Evolutionary conservation across 2,888 invertebrate genomes (phyloP).

Genomic region (Anthrax anthrax): DNA sequence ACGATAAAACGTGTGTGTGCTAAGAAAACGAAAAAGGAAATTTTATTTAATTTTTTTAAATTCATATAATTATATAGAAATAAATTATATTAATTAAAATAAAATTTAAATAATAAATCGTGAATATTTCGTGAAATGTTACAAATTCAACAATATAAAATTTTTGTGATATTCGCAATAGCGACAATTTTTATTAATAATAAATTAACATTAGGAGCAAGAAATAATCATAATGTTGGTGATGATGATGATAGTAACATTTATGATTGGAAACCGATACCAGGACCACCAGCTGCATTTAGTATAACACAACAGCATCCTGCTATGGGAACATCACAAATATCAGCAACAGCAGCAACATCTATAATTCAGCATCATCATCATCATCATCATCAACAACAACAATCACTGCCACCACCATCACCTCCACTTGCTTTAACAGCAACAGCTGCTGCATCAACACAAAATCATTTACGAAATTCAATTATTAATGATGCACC

Average conservation of each 20-base stretch:
- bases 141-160: not conserved
- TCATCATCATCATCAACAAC: not conserved
- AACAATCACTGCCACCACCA: not conserved
- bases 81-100: too few relatives aligned
- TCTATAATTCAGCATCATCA: not conserved
- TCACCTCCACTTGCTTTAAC: not conserved
- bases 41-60: not conserved
- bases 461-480: not conserved
- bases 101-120: too few relatives aligned
- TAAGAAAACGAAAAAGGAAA: conserved; percentile 2
- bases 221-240: not conserved
- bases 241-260: not conserved
- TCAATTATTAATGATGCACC: not conserved
- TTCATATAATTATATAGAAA: too few relatives aligned
- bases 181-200: not conserved
- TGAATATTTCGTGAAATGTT: too few relatives aligned
- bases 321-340: conserved; percentile 17
- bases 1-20: too few relatives aligned
- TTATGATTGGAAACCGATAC: conserved; percentile 23
- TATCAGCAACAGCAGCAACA: not conserved
- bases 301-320: conserved; percentile 30
- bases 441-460: too few relatives aligned
- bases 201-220: too few relatives aligned
- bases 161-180: conserved; percentile 11
- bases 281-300: conserved; percentile 16